Evolutionary conservation across 2,888 invertebrate genomes (phyloP).

Genomic region (Agrochola lychnidis): DNA sequence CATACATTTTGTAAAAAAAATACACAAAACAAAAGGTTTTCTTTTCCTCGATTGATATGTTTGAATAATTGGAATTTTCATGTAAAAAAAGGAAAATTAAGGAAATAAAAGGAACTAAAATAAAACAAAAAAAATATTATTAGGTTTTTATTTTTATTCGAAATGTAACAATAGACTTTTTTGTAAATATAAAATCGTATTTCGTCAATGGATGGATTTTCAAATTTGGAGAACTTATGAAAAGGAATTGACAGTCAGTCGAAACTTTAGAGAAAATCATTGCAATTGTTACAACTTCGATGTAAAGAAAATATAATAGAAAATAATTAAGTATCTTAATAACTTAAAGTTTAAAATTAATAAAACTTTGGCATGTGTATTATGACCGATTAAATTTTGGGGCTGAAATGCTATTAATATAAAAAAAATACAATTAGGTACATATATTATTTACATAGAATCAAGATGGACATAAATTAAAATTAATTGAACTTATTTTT

Average conservation of each 20-base stretch:
- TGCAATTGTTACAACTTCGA: slow-evolving; percentile 81
- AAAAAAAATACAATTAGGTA: slow-evolving; percentile 83
- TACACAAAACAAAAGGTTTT: slow-evolving; percentile 37
- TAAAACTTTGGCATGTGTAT: slow-evolving; percentile 90
- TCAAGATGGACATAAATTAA: slow-evolving; percentile 78
- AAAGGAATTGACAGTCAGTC: slow-evolving; percentile 67
- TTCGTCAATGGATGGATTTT: slow-evolving; percentile 88
- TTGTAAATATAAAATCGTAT: slow-evolving; percentile 88
- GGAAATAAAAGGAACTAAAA: slow-evolving; percentile 63
- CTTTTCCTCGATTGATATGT: slow-evolving; percentile 81
- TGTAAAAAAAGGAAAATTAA: slow-evolving; percentile 63
- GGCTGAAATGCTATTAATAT: slow-evolving; percentile 86
- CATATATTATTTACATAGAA: slow-evolving; percentile 82
- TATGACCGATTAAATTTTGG: slow-evolving; percentile 89
- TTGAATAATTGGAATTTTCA: slow-evolving; percentile 76
- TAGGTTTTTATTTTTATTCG: slow-evolving; percentile 86
- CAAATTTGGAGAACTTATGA: slow-evolving; percentile 72
- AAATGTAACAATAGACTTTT: slow-evolving; percentile 88
- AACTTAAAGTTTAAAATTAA: slow-evolving; percentile 87
- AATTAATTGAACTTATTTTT: slow-evolving; percentile 86
- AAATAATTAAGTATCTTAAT: slow-evolving; percentile 84
- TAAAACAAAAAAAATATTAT: slow-evolving; percentile 81
- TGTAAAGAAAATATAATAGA: slow-evolving; percentile 76
- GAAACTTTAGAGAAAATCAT: slow-evolving; percentile 60
- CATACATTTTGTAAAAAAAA: slow-evolving; percentile 36